These are phyloP conservation scores for Pristionchus arcanus DNA, from an alignment of 2,888 invertebrate genomes.

Conservation along the genomic window DNA sequence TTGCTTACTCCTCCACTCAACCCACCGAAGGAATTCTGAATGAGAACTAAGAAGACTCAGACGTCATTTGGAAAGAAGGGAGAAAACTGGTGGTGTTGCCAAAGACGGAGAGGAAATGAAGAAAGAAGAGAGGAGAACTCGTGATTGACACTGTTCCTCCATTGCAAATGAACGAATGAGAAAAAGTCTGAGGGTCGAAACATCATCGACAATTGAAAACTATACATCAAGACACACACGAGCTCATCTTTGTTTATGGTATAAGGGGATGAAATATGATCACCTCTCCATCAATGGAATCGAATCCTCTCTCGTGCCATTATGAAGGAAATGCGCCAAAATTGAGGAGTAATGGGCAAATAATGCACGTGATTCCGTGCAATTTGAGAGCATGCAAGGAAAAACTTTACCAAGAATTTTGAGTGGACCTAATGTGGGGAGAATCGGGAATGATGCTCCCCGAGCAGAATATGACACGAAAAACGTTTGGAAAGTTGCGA, in stretches of 20 bases:
- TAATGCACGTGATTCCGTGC: slow-evolving; percentile 10
- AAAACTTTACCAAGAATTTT: slow-evolving; percentile 28
- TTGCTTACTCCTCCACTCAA: slow-evolving; percentile 2
- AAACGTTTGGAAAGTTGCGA: slow-evolving; percentile 37
- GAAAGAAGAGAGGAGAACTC: background rate
- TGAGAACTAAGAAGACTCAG: slow-evolving; percentile 21
- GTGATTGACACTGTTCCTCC: background rate
- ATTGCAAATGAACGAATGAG: no score
- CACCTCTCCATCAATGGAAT: background rate
- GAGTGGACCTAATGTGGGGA: background rate
- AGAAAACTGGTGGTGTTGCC: slow-evolving; percentile 4
- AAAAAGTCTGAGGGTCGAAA: background rate
- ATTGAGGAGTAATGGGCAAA: background rate
- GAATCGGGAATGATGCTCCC: background rate
- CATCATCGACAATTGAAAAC: background rate
- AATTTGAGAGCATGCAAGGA: slow-evolving; percentile 20
- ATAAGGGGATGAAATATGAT: background rate
- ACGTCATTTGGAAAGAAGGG: background rate
- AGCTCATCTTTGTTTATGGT: background rate
- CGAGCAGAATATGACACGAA: background rate
- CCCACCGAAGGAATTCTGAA: background rate
- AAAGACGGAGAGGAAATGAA: background rate
- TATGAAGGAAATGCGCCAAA: background rate
- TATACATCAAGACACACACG: background rate
- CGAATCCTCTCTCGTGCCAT: background rate